Evolutionary conservation across 2,888 invertebrate species (phyloP), one percentile per base, ranked within the genome.

Genomic region (Geophilus truncorum): DNA sequence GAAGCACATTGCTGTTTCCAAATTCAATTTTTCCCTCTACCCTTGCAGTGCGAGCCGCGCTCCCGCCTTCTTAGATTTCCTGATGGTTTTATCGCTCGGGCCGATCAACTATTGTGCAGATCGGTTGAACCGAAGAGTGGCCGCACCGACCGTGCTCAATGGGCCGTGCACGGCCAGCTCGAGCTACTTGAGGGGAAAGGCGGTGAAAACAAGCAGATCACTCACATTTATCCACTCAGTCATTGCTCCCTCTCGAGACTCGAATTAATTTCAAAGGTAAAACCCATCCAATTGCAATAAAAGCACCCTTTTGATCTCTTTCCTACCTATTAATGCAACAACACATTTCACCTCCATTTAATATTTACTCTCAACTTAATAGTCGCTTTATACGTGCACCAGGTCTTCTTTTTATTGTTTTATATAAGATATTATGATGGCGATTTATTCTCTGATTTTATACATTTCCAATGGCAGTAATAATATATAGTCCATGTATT

Each of bases 101-200:
- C 62, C 62, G 62, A 62, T 62, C 62, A 62, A 62, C 25, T 62
- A 62, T 62, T 62, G 62, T 62, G 62, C 62, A 45, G 45, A 45
- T 45, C 45, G 45, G 45, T 45, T 45, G 45, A 45, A 45, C 45
- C 45, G 62, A 62, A 62, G 62, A 62, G 62, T 62, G 62, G 62
- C 62, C 62, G 62, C 62, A 62, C 62, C 62, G 62, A 62, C 62
- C 62, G 62, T 62, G 62, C 62, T 62, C 62, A 62, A 62, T 62
- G 62, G 62, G 62, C 62, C 62, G 62, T 62, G 62, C 28, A 62
- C 62, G 28, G 62, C 62, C 23, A 25, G 28, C 62, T 28, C 62
- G 62, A 25, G 62, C 62, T 62, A 62, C 62, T 62, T 62, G 25
- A 62, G 62, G 12, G 62, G 62, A 23, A 62, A 23, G 62, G 25